phyloP scores from a whole-genome alignment of 2,888 invertebrate species.

The Lathronympha strigana region DNA sequence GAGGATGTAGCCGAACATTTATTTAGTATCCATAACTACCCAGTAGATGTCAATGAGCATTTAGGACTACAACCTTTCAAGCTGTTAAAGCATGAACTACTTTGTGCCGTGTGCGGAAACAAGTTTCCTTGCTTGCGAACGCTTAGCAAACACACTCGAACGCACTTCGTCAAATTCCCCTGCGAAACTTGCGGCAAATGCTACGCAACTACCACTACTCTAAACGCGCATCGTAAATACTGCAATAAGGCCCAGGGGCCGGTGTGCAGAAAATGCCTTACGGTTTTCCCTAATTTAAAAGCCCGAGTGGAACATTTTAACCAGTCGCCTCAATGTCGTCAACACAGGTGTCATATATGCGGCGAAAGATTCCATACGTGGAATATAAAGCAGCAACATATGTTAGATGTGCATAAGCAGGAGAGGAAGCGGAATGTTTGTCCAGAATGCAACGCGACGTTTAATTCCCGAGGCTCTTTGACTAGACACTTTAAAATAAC shows the following conservation, averaged over 20 bases:
- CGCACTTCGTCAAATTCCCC: constrained; percentile 56
- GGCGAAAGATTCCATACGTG: constrained; percentile 54
- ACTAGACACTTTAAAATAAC: constrained; percentile 53
- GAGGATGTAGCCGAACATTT: constrained; percentile 55
- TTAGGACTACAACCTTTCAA: constrained; percentile 58
- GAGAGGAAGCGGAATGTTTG: constrained; percentile 51
- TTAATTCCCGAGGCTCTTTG: constrained; percentile 48
- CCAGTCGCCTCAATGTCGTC: constrained; percentile 52
- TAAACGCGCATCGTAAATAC: constrained; percentile 52
- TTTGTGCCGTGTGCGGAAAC: constrained; percentile 54
- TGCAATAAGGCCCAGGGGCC: constrained; percentile 49
- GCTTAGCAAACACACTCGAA: constrained; percentile 58
- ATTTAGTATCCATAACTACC: constrained; percentile 49
- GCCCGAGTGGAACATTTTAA: constrained; percentile 49
- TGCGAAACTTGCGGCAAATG: constrained; percentile 62
- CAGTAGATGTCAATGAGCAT: constrained; percentile 50
- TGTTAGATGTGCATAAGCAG: constrained; percentile 51
- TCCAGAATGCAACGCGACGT: constrained; percentile 56
- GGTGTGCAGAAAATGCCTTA: constrained; percentile 55
- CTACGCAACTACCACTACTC: constrained; percentile 51
- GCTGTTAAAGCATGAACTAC: constrained; percentile 50
- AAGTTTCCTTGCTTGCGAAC: constrained; percentile 55
- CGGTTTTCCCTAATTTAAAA: constrained; percentile 51
- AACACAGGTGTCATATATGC: constrained; percentile 55
- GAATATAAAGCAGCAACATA: constrained; percentile 53